Evolutionary conservation across 2,113 vertebrate species (phyloP), one percentile per base, ranked within the genome.

Genomic region (Clarias macrocephalus): DNA sequence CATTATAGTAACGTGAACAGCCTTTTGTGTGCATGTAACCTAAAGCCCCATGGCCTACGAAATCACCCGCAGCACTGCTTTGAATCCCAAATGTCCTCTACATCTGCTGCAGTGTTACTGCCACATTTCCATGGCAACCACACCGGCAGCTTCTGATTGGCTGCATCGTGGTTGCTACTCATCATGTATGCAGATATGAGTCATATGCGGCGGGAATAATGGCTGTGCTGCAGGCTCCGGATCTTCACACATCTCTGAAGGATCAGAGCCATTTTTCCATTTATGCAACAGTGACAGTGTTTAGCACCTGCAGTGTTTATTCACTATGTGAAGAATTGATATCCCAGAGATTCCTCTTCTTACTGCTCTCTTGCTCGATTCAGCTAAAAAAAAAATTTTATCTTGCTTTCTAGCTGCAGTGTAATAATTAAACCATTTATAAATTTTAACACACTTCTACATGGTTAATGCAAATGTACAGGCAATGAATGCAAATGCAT

Each of bases 41-140:
- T n/a, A 84, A 72, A 70, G 52, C 76, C 84, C 3, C 3, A 75
- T 48, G 5, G 79, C 85, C 80, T 80, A 80, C 73, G 75, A 25
- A 9, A 80, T 30, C 42, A 56, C 81, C 76, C 52, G 25, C 84
- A 80, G 60, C 23, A n/a, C 82, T 81, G 59, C 66, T 66, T 68
- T 33, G 1, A 28, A 42, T 65, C 85, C 83, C 86, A 85, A 87
- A 88, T 83, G 91, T 76, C 87, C 87, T 85, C 86, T 83, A 85
- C 91, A 93, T 93, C 92, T 94, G 93, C 91, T 93, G 89, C 93
- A 85, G 83, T 93, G 91, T 92, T 86, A 91, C 89, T 89, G 89
- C 82, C 86, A 21, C 72, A 88, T 94, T 89, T 86, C 94, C 92
- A 95, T 91, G 83, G 93, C 89, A 93, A 95, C 93, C 90, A 68